Conservation (phyloP, 2,888 invertebrate genomes). For the Drosophila austrosaltans region DNA sequence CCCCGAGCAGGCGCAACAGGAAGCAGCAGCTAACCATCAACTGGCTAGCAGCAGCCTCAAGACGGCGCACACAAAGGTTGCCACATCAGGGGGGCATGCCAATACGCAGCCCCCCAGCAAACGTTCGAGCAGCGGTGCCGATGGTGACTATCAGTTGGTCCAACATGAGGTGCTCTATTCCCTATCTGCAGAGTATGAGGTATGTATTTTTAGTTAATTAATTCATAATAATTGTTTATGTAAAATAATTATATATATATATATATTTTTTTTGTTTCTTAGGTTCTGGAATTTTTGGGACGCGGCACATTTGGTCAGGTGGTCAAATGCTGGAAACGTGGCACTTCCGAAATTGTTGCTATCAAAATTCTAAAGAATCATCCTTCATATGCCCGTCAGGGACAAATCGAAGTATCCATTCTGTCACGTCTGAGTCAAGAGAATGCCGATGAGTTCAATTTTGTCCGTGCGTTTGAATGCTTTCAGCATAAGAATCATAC, state of each 20-base stretch:
- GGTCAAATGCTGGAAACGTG: slow-evolving; percentile 99
- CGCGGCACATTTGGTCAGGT: slow-evolving; percentile 99
- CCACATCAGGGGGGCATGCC: slow-evolving; percentile 84
- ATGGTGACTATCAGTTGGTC: slow-evolving; percentile 99
- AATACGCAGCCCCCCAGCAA: slow-evolving; percentile 85
- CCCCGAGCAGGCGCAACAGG: slow-evolving; percentile 49
- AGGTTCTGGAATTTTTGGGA: slow-evolving; percentile 99
- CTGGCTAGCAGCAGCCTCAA: slow-evolving; percentile 80
- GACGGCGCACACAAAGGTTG: slow-evolving; percentile 84
- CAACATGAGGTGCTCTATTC: slow-evolving; percentile 99
- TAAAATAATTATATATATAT: neutral
- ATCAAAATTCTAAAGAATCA: slow-evolving; percentile 99
- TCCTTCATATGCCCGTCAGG: slow-evolving; percentile 99
- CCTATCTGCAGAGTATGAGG: slow-evolving; percentile 94
- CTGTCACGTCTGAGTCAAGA: slow-evolving; percentile 96
- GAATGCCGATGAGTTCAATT: slow-evolving; percentile 99
- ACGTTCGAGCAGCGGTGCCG: slow-evolving; percentile 93
- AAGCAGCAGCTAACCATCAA: slow-evolving; percentile 47
- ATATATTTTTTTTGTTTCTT: slow-evolving; percentile 66
- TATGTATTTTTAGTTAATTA: slow-evolving; percentile 35
- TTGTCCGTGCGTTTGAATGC: slow-evolving; percentile 99
- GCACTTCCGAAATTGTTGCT: slow-evolving; percentile 99
- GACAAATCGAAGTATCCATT: slow-evolving; percentile 99
- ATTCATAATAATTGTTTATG: no score
- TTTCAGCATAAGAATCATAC: slow-evolving; percentile 99